phyloP scores from a whole-genome alignment of 2,797 vertebrate species.

The Limosa lapponica region DNA sequence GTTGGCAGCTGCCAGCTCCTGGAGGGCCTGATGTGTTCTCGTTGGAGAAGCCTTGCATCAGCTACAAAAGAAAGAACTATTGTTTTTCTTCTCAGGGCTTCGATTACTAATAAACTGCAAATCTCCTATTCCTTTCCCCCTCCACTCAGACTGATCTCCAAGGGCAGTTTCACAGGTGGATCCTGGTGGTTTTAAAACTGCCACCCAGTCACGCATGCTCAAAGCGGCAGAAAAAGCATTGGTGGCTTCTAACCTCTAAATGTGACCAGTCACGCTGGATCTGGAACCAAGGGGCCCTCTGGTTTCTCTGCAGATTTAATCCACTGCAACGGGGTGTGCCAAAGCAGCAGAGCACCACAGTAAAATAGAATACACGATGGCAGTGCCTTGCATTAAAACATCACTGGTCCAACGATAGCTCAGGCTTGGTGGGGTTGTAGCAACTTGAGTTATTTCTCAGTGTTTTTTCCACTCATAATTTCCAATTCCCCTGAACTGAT shows the following conservation, averaged over 20 bases:
- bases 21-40: not conserved
- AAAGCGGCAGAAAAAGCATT: not conserved
- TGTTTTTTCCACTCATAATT: not conserved
- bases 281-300: not conserved
- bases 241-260: not conserved
- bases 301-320: not conserved
- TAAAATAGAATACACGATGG: not conserved
- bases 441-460: not conserved
- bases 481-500: not conserved
- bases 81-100: not conserved
- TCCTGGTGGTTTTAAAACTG: not conserved
- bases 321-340: not conserved
- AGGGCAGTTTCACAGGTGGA: not conserved
- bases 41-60: not conserved
- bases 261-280: not conserved
- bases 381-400: not conserved
- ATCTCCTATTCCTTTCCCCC: not conserved
- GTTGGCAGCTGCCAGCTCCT: not conserved
- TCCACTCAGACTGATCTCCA: not conserved
- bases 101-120: not conserved
- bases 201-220: not conserved
- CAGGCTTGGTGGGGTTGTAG: not conserved
- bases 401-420: not conserved
- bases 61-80: not conserved
- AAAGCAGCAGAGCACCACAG: not conserved